Conservation (phyloP, 2,888 invertebrate species). For the Xylocampa areola region DNA sequence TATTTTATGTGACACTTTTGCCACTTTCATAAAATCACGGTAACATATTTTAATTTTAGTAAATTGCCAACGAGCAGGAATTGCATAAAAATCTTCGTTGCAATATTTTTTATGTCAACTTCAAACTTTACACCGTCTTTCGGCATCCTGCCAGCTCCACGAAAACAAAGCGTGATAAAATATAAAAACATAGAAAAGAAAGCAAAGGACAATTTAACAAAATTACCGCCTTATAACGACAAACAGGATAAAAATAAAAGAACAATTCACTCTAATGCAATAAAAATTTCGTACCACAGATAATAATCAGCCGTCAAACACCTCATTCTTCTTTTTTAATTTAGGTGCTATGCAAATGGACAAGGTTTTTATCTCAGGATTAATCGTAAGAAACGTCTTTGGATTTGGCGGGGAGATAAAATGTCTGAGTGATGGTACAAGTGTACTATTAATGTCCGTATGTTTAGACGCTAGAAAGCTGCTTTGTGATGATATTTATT, state of each 20-base stretch:
- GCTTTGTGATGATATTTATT: conserved; percentile 52
- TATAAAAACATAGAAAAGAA: conserved; percentile 26
- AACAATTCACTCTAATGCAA: conserved; percentile 32
- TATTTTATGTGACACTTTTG: conserved; percentile 39
- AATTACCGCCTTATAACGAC: conserved; percentile 36
- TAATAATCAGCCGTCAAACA: conserved; percentile 63
- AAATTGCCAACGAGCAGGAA: conserved; percentile 25
- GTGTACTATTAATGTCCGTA: conserved; percentile 56
- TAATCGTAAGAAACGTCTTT: conserved; percentile 65
- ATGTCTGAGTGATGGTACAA: conserved; percentile 60
- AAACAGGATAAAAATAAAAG: conserved; percentile 36
- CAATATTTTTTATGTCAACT: conserved; percentile 26
- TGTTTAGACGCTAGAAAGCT: conserved; percentile 57
- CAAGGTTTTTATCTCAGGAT: conserved; percentile 62
- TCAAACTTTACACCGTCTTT: conserved; percentile 26
- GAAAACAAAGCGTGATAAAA: conserved; percentile 30
- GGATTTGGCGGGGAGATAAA: conserved; percentile 65
- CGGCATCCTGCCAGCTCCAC: conserved; percentile 33
- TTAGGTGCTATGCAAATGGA: conserved; percentile 68
- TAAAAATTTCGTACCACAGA: conserved; percentile 48
- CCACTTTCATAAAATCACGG: conserved; percentile 30
- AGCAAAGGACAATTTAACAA: conserved; percentile 22
- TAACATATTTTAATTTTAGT: conserved; percentile 26
- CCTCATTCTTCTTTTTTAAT: conserved; percentile 66
- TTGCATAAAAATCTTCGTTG: conserved; percentile 21